Evolutionary conservation across 30 jellyfish, hydroid and myxozoan genomes (phyloP).

Genomic region (Sanderia malayensis): DNA sequence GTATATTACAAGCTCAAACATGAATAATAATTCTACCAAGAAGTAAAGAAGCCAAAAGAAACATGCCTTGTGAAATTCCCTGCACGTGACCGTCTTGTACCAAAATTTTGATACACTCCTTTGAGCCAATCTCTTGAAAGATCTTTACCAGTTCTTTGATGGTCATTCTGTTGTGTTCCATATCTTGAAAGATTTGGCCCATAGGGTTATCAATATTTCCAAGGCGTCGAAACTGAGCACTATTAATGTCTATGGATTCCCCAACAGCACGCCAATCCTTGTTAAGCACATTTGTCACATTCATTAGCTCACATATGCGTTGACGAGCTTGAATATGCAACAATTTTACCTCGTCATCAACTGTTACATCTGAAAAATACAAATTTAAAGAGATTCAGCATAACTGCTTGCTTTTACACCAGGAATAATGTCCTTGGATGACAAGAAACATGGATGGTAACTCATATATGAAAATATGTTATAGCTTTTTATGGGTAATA

Average conservation of each 20-base stretch:
- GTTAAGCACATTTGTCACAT: background rate
- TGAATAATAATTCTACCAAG: too few relatives aligned
- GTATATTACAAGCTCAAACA: too few relatives aligned
- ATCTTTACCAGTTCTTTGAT: background rate
- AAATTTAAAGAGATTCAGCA: too few relatives aligned
- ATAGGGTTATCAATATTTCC: background rate
- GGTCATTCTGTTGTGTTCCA: background rate
- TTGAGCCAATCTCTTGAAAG: background rate
- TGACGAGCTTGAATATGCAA: background rate
- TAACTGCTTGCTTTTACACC: too few relatives aligned
- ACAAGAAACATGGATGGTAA: too few relatives aligned
- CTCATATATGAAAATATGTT: too few relatives aligned
- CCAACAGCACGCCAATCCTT: constrained; percentile 8
- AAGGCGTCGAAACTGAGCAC: background rate
- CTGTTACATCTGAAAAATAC: background rate
- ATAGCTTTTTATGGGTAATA: too few relatives aligned
- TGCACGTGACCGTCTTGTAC: background rate
- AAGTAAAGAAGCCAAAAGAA: too few relatives aligned
- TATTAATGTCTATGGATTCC: background rate
- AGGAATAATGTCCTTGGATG: too few relatives aligned
- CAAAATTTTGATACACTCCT: background rate
- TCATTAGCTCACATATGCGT: background rate
- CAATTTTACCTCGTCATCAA: background rate
- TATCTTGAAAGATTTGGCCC: background rate
- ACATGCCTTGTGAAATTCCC: constrained; percentile 5